phyloP scores from a whole-genome alignment of 1,140 invertebrate genomes.

The Cydia pomonella region DNA sequence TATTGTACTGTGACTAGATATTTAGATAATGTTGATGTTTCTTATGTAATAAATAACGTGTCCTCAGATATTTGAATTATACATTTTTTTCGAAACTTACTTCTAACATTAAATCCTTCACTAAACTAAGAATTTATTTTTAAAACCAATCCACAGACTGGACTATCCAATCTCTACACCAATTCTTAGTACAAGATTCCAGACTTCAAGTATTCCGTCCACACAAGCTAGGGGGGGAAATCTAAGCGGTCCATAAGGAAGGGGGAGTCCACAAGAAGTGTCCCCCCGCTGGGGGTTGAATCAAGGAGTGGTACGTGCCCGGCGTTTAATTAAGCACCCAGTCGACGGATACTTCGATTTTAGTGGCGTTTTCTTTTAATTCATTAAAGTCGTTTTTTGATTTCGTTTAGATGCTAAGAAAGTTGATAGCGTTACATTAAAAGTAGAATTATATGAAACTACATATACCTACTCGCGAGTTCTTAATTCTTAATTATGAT shows the following conservation, averaged over 20 bases:
- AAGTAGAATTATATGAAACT: too few species aligned
- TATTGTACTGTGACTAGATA: too few species aligned
- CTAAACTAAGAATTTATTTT: slow-evolving; percentile 40
- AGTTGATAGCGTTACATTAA: background rate
- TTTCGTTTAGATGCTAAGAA: background rate
- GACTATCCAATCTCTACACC: slow-evolving; percentile 72
- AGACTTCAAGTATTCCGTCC: slow-evolving; percentile 75
- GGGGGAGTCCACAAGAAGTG: slow-evolving; percentile 44
- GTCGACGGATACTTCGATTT: slow-evolving; percentile 75
- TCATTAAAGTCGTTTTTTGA: slow-evolving; percentile 39
- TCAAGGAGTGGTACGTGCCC: slow-evolving; percentile 78
- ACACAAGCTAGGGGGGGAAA: slow-evolving; percentile 74
- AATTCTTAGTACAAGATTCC: slow-evolving; percentile 76
- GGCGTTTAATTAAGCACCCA: slow-evolving; percentile 78
- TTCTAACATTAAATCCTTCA: background rate
- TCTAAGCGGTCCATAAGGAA: slow-evolving; percentile 78
- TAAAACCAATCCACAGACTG: slow-evolving; percentile 51
- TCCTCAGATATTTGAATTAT: too few species aligned
- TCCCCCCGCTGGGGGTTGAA: slow-evolving; percentile 67
- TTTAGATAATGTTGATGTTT: too few species aligned
- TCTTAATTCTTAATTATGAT: too few species aligned
- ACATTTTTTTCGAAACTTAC: background rate
- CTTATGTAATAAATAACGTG: too few species aligned
- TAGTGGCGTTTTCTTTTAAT: slow-evolving; percentile 76
- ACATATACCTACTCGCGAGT: too few species aligned